A percentile compares a stretch with the other conserved stretches of the same genome.
Conservation (phyloP, 1,140 invertebrate species). For the Oedothorax gibbosus region DNA sequence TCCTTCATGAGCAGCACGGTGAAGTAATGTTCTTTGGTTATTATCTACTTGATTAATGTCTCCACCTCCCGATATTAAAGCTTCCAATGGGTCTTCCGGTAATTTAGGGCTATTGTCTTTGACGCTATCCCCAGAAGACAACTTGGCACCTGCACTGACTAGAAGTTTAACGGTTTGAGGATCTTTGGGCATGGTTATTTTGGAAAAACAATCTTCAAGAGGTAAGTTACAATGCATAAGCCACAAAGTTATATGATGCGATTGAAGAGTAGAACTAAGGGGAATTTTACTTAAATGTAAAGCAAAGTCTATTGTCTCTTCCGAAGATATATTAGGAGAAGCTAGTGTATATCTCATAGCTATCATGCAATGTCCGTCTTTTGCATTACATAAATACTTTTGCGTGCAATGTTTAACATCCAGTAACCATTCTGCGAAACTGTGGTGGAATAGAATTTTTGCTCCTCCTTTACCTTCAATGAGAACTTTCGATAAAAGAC, state of each 20-base stretch:
- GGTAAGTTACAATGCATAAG: slow-evolving; percentile 71
- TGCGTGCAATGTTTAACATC: slow-evolving; percentile 97
- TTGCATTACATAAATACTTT: slow-evolving; percentile 88
- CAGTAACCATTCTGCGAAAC: slow-evolving; percentile 92
- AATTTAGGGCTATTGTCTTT: slow-evolving; percentile 54
- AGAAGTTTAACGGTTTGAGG: slow-evolving; percentile 76
- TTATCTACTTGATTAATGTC: slow-evolving; percentile 68
- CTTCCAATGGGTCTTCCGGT: slow-evolving; percentile 62
- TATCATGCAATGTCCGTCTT: slow-evolving; percentile 89
- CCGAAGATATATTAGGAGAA: slow-evolving; percentile 71
- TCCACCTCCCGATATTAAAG: slow-evolving; percentile 58
- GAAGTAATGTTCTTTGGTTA: slow-evolving; percentile 79
- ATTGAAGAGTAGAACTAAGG: slow-evolving; percentile 67
- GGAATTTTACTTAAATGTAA: slow-evolving; percentile 72
- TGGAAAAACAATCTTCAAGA: slow-evolving; percentile 49
- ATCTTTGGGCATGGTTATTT: slow-evolving; percentile 71
- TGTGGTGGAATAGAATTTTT: slow-evolving; percentile 86
- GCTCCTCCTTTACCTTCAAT: slow-evolving; percentile 73
- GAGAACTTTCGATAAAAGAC: slow-evolving; percentile 81
- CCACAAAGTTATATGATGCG: slow-evolving; percentile 69
- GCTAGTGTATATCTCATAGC: slow-evolving; percentile 80
- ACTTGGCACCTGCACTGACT: slow-evolving; percentile 76
- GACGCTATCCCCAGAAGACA: slow-evolving; percentile 65
- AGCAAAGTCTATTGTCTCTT: slow-evolving; percentile 73
- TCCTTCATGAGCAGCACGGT: slow-evolving; percentile 81